phyloP scores from a whole-genome alignment of 2,888 invertebrate genomes.

The Bibio marci region DNA sequence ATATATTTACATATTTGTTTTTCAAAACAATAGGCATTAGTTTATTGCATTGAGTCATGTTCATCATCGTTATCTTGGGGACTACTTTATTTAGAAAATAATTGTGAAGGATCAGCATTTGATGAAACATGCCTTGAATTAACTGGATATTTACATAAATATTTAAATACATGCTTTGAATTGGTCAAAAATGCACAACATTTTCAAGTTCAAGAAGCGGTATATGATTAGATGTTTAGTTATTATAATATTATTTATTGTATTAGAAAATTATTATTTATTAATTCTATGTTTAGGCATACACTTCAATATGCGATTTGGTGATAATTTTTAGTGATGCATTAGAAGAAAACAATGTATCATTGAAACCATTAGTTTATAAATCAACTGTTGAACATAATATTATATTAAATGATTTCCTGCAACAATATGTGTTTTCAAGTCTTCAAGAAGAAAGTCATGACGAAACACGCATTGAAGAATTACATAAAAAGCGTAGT shows the following conservation, averaged over 20 bases:
- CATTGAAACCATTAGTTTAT: slow-evolving; percentile 49
- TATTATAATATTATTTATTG: slow-evolving; percentile 2
- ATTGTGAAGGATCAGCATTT: slow-evolving; percentile 39
- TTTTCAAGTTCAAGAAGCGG: slow-evolving; percentile 56
- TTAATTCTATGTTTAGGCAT: slow-evolving; percentile 42
- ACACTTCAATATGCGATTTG: slow-evolving; percentile 88
- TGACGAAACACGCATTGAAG: slow-evolving; percentile 94
- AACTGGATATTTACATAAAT: slow-evolving; percentile 50
- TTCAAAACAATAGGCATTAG: slow-evolving; percentile 46
- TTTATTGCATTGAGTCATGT: slow-evolving; percentile 67
- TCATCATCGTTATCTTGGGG: slow-evolving; percentile 83
- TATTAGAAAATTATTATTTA: slow-evolving; percentile 3
- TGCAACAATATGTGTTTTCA: slow-evolving; percentile 85
- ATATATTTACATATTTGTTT: background rate
- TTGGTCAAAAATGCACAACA: slow-evolving; percentile 50
- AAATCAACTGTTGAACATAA: slow-evolving; percentile 67
- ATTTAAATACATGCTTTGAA: slow-evolving; percentile 54
- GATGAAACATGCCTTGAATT: slow-evolving; percentile 43
- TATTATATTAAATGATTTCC: slow-evolving; percentile 71
- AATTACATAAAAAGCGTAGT: slow-evolving; percentile 88
- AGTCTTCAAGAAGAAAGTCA: slow-evolving; percentile 74
- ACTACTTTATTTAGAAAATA: slow-evolving; percentile 62
- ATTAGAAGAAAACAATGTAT: slow-evolving; percentile 35
- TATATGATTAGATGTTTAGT: no score
- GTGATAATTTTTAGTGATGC: slow-evolving; percentile 86